phyloP scores from a whole-genome alignment of 2,113 vertebrate species.

The Channa maculata region DNA sequence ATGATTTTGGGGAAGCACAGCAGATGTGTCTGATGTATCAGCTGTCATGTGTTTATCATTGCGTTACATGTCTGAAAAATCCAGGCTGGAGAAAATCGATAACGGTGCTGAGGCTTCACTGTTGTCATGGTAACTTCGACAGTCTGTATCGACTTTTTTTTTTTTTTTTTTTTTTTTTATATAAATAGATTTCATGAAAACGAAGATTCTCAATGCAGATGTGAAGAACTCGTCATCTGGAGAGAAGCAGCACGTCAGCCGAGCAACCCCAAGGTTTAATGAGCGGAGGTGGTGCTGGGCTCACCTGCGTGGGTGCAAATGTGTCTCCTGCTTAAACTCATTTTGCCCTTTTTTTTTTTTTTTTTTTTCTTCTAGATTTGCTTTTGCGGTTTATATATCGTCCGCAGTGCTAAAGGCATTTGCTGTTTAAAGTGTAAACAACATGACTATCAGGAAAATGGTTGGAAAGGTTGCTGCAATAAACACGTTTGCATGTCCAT shows the following conservation, averaged over 20 bases:
- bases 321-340: too few relatives aligned
- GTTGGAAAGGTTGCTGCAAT: too few relatives aligned
- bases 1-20: conserved; percentile 15
- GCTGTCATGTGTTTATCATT: background rate
- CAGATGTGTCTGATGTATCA: background rate
- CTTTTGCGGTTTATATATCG: too few relatives aligned
- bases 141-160: background rate
- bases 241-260: background rate
- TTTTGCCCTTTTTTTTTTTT: too few relatives aligned
- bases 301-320: conserved; percentile 21
- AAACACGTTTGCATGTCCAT: too few relatives aligned
- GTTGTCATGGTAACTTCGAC: conserved; percentile 30
- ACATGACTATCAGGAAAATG: too few relatives aligned
- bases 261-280: conserved; percentile 28
- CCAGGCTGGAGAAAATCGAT: background rate
- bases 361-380: too few relatives aligned
- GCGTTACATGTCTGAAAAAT: background rate
- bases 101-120: background rate
- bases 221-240: background rate
- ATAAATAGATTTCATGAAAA: conserved; percentile 4
- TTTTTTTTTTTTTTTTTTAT: too few relatives aligned
- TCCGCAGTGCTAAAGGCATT: too few relatives aligned
- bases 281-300: conserved; percentile 1
- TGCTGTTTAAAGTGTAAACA: too few relatives aligned
- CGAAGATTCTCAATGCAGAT: background rate